Percentiles rank a stretch among this genome's conserved stretches.
Evolutionary conservation across 2,888 invertebrate species (phyloP).

Genomic region (Polymixis flavicincta): DNA sequence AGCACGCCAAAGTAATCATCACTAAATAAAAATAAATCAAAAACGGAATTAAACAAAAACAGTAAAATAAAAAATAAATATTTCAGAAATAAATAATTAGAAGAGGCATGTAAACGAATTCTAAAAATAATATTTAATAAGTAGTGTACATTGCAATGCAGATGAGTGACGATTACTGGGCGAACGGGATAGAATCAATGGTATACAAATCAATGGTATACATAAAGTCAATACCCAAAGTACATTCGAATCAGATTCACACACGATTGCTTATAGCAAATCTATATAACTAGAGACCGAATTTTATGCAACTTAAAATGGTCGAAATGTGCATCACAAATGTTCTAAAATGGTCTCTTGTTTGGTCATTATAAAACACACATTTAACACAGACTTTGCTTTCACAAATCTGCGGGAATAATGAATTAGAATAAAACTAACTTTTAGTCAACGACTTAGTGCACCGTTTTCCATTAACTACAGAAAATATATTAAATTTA

Average conservation of each 20-base stretch:
- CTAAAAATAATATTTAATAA: slow-evolving; percentile 60
- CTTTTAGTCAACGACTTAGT: background rate
- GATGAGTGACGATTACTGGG: slow-evolving; percentile 33
- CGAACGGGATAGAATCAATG: slow-evolving; percentile 39
- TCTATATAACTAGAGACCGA: slow-evolving; percentile 54
- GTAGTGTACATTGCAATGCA: slow-evolving; percentile 44
- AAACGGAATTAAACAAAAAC: slow-evolving; percentile 77
- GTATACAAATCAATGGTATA: slow-evolving; percentile 42
- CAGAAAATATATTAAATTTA: background rate
- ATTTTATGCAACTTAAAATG: slow-evolving; percentile 12
- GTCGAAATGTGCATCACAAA: slow-evolving; percentile 24
- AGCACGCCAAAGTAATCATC: slow-evolving; percentile 58
- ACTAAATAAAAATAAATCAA: slow-evolving; percentile 67
- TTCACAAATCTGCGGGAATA: background rate
- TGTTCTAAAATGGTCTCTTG: background rate
- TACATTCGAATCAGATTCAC: slow-evolving; percentile 83
- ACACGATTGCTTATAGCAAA: slow-evolving; percentile 82
- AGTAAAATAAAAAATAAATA: slow-evolving; percentile 61
- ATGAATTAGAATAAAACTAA: background rate
- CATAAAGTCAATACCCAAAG: slow-evolving; percentile 63
- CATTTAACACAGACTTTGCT: background rate
- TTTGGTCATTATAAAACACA: background rate
- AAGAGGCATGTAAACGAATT: slow-evolving; percentile 45
- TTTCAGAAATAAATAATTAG: slow-evolving; percentile 63
- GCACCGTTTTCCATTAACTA: background rate